Conservation (phyloP, 2,113 vertebrate species). For the Petrocephalus microphthalmus region DNA sequence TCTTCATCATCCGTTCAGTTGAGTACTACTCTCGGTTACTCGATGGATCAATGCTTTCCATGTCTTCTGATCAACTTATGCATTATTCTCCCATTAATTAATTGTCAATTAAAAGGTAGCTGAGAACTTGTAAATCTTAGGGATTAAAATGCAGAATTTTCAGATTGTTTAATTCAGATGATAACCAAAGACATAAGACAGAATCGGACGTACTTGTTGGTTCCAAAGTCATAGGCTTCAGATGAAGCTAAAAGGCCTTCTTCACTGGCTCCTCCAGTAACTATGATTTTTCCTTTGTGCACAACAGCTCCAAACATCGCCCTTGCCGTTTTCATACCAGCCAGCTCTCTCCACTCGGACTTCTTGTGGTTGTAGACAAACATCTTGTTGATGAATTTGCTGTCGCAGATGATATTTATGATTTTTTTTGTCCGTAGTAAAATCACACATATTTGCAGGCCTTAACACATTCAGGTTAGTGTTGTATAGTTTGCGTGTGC, state of each 20-base stretch:
- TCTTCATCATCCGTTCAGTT: no score
- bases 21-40: no score
- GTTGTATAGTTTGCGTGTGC: not conserved
- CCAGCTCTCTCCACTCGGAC: conserved; percentile 93
- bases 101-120: not conserved
- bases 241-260: conserved; percentile 78
- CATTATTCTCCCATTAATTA: not conserved
- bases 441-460: not conserved
- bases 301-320: conserved; percentile 87
- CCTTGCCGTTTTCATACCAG: conserved; percentile 84
- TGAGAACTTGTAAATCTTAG: not conserved
- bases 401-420: conserved; percentile 36
- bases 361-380: conserved; percentile 92
- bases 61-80: not conserved
- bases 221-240: conserved; percentile 86
- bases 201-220: conserved; percentile 77
- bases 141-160: not conserved
- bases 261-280: conserved; percentile 87
- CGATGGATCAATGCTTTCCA: no score
- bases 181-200: not conserved
- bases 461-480: not conserved
- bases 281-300: conserved; percentile 82
- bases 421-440: not conserved
- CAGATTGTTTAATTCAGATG: not conserved
- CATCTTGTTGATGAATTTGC: conserved; percentile 84